Evolutionary conservation across 92 coral and sea anemone species (phyloP).

Genomic region (Pocillopora meandrina): DNA sequence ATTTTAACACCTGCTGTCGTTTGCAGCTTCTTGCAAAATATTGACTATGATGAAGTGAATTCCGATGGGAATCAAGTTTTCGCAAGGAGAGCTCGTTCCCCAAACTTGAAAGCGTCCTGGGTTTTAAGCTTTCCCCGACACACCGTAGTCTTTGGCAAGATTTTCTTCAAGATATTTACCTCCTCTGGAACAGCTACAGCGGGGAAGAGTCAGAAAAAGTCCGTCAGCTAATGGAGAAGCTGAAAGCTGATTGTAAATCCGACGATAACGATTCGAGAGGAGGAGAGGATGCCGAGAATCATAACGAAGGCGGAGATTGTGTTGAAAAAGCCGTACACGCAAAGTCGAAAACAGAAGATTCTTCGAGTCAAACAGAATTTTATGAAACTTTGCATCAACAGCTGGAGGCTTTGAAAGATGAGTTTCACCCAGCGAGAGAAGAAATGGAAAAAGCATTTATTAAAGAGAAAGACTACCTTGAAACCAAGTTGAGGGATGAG

Average conservation of each 20-base stretch:
- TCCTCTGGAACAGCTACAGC: background rate
- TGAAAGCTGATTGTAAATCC: background rate
- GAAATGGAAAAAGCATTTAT: constrained; percentile 35
- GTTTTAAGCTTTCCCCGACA: background rate
- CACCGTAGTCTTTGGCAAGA: background rate
- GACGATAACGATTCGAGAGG: background rate
- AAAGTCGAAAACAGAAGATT: constrained; percentile 1
- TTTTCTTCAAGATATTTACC: background rate
- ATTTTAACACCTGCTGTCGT: constrained; percentile 16
- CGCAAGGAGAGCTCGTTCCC: background rate
- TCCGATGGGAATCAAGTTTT: background rate
- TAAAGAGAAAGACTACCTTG: constrained; percentile 48
- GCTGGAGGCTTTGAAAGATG: constrained; percentile 30
- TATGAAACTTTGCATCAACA: constrained; percentile 34
- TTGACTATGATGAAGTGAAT: background rate
- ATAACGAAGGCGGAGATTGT: background rate
- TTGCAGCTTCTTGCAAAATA: constrained; percentile 12
- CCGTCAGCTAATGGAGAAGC: constrained; percentile 7
- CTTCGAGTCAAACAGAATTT: constrained; percentile 54
- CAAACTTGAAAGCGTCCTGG: background rate
- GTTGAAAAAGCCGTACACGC: background rate
- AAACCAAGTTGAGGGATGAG: constrained; percentile 31
- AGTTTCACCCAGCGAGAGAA: constrained; percentile 42
- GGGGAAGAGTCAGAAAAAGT: background rate
- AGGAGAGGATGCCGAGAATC: background rate